phyloP scores from a whole-genome alignment of 2,113 vertebrate genomes.

The Sorex araneus region DNA sequence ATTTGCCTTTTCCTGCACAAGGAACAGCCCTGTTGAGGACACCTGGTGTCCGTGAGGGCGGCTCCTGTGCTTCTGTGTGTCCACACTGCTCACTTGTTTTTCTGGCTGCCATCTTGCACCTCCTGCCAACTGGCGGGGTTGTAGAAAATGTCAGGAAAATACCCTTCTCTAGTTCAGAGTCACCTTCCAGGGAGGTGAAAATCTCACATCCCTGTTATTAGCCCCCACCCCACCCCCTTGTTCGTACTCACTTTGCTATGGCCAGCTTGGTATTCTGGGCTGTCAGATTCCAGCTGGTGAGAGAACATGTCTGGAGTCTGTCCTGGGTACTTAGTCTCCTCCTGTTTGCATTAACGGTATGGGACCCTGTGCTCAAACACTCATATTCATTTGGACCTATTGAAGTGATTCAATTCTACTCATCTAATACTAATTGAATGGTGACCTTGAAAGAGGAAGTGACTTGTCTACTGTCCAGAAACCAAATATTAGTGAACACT shows the following conservation, averaged over 20 bases:
- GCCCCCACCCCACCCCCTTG: fast-evolving
- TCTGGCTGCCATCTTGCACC: background rate
- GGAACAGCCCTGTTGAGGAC: background rate
- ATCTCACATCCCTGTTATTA: background rate
- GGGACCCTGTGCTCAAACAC: background rate
- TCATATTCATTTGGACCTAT: background rate
- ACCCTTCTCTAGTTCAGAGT: background rate
- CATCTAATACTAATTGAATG: no score
- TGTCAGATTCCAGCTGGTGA: background rate
- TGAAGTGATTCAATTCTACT: background rate
- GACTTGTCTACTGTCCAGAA: no score
- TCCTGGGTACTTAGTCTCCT: background rate
- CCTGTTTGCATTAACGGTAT: background rate
- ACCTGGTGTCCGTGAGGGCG: background rate
- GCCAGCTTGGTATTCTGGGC: fast-evolving
- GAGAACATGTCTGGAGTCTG: background rate
- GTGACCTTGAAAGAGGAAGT: no score
- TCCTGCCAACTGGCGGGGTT: background rate
- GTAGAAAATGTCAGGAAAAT: background rate
- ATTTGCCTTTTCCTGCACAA: background rate
- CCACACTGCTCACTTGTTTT: background rate
- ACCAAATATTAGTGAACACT: background rate
- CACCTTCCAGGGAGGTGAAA: background rate
- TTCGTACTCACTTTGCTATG: background rate
- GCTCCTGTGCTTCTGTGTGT: background rate